Base-by-base conservation (phyloP, 53 echinoderm and acorn worm species). In the Holothuria scabra region DNA sequence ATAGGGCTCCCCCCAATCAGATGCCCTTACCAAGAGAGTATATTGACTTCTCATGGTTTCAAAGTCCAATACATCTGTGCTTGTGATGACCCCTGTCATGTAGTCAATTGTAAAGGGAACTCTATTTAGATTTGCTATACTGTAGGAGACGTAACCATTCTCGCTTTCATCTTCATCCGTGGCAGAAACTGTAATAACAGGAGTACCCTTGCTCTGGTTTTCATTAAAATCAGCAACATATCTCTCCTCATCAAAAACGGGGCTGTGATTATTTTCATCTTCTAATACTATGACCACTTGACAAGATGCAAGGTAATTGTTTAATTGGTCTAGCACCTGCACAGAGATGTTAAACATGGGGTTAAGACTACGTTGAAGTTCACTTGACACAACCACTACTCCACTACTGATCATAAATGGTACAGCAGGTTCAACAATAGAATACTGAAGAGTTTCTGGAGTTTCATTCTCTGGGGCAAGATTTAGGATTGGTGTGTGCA, bases 121-220 rank as follows among this genome's bases (percentile, higher is more conserved):
- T 55, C 90, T 79, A 60, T 97, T 94, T 59, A 92, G 63, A 86
- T 97, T 97, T 48, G 97, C 97, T 8, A 97, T 90, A 64, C 94
- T 94, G 87, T 97, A 97, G 0, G 94, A 97, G 32, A 97, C 87
- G 65, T 88, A 97, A n/a, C 94, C 94, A 85, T 97, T 97, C 57
- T 97, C 97, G 16, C 91, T 94, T 18, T 83, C 69, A 80, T 97
- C 97, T 11, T 79, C 83, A 83, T 97, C 97, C 11, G 57, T 75
- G 16, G 97, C 97, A 35, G 65, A 75, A 13, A 97, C 90, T 37
- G 67, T 74, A 4, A 92, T 74, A 16, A 92, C 97, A 12, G 78
- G 84, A 12, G 84, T 66, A 56, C 84, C 61, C 28, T 46, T 84
- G 2, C 90, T 90, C 41, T 90, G 81, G 67, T 97, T 97, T 56